These are phyloP conservation scores for Xerus rutilus DNA, from an alignment of 2,797 vertebrate species.

Conservation along the genomic window DNA sequence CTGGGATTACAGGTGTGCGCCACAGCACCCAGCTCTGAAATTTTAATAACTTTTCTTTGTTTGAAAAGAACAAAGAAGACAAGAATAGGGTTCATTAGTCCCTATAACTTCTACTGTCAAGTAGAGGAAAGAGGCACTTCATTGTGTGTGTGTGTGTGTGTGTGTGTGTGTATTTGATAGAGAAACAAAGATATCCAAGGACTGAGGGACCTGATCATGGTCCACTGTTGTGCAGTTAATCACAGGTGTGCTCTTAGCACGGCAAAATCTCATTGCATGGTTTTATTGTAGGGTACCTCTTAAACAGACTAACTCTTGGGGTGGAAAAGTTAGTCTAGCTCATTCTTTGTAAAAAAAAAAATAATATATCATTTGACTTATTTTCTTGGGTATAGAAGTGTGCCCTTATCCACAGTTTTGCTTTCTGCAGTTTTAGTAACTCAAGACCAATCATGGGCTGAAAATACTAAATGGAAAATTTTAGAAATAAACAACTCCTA, in stretches of 20 bases:
- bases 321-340: background rate
- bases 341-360: background rate
- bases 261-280: background rate
- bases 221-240: background rate
- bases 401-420: background rate
- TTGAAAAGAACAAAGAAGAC: constrained; percentile 17
- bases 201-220: background rate
- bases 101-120: background rate
- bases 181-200: constrained; percentile 14
- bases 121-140: background rate
- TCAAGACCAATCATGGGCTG: background rate
- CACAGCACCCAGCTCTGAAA: background rate
- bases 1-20: too few relatives aligned
- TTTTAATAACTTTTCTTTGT: background rate
- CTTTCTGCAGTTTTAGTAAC: background rate
- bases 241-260: background rate
- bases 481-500: background rate
- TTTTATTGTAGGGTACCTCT: background rate
- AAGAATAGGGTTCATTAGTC: background rate
- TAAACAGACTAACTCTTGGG: background rate
- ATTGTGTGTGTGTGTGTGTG: background rate
- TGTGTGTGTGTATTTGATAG: background rate
- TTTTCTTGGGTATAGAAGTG: background rate
- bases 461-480: background rate
- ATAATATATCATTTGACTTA: background rate